Base-by-base conservation (phyloP, 2,113 vertebrate species). In the Delphinapterus leucas region DNA sequence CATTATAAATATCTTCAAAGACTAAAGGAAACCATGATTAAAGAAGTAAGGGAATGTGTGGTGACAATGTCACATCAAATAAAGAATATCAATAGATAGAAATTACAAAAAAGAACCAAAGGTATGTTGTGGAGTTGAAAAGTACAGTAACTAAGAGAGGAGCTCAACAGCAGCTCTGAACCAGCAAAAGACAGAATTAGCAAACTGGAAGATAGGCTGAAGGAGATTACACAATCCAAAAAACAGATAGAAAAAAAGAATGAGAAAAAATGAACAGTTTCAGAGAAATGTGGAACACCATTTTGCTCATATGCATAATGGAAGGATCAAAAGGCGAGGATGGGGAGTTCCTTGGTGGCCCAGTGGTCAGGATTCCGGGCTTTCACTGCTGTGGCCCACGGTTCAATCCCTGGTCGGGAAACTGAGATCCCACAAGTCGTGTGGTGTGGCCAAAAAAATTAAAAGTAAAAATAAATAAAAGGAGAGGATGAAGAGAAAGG, bases 21-120 rank as follows among this genome's bases (percentile, higher is more conserved):
- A 96, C n/a, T 38, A 58, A 36, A 90, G 55, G 3, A 90, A 90
- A 58, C 28, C 53, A 65, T 58, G 20, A 61, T 76, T 83, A 77
- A 90, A 83, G 21, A 77, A 76, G 58, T 53, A 94, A 90, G 81
- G 21, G 60, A 53, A 80, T 31, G 28, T 36, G 47, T 67, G 38
- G 90, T 67, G 26, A 71, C 25, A 80, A 60, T 74, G 58, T 74
- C 38, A 60, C 23, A 96, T 85, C 44, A 93, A 93, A 53, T 63
- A 85, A 96, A 77, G 25, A 80, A 58, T 23, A 41, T 53, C n/a
- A 93, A 68, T 36, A 80, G 18, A 55, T 3, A 85, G 6, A 87
- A 89, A 70, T 79, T 65, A 73, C 68, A 53, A 95, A 77, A 65
- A 74, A 74, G 26, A 89, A 85, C 23, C 23, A 93, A 84, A 93